Evolutionary conservation across 1,140 invertebrate genomes (phyloP).

Genomic region (Drosophila teissieri): DNA sequence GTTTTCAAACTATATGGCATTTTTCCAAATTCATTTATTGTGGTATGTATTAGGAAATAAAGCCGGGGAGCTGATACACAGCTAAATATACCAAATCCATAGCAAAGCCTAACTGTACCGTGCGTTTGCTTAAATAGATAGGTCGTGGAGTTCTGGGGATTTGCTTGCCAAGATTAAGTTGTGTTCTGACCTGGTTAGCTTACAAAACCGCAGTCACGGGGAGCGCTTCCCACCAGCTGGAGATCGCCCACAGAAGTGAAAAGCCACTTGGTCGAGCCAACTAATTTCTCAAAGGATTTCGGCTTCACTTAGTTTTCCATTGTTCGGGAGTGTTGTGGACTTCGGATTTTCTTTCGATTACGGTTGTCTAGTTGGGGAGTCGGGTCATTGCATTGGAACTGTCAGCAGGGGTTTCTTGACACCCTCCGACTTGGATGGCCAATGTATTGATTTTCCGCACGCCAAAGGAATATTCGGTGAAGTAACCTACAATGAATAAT

Average conservation of each 20-base stretch:
- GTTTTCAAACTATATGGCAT: no score
- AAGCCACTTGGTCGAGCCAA: conserved; percentile 23
- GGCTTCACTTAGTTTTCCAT: conserved; percentile 50
- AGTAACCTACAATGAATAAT: conserved; percentile 33
- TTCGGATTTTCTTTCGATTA: conserved; percentile 31
- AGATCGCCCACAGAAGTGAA: conserved; percentile 37
- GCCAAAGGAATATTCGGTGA: conserved; percentile 35
- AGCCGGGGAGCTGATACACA: no score
- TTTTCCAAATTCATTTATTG: no score
- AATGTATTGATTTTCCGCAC: conserved; percentile 63
- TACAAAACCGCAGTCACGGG: conserved; percentile 45
- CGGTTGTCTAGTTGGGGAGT: conserved; percentile 8
- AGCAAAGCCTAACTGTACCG: not conserved
- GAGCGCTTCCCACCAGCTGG: conserved; percentile 13
- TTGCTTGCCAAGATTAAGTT: conserved; percentile 7
- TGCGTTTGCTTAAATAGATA: conserved; percentile 41
- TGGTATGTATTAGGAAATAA: no score
- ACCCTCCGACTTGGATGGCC: conserved; percentile 51
- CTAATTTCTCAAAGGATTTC: conserved; percentile 80
- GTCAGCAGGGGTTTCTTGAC: conserved; percentile 60
- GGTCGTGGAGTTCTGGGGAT: conserved; percentile 9
- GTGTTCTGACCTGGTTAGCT: conserved; percentile 15
- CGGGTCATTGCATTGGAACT: conserved; percentile 52
- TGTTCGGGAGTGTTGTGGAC: conserved; percentile 32
- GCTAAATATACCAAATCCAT: no score